Evolutionary conservation across 1,140 invertebrate species (phyloP).

Genomic region (Cylas formicarius): DNA sequence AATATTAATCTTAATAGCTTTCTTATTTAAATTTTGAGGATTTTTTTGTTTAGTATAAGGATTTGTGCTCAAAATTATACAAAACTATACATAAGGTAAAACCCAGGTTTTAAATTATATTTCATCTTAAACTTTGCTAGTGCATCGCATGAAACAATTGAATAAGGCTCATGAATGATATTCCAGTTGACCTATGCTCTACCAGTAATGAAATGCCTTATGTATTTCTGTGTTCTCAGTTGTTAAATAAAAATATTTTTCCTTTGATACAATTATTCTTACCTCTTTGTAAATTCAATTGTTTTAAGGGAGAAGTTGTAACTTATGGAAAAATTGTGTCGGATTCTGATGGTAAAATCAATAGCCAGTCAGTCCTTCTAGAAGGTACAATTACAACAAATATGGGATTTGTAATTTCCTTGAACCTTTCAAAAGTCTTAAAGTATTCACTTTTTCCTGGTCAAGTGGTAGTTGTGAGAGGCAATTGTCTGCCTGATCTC

Average conservation of each 20-base stretch:
- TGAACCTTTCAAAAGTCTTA: conserved; percentile 57
- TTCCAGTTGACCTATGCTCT: no score
- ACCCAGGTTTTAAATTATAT: no score
- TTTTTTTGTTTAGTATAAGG: no score
- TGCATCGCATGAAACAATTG: no score
- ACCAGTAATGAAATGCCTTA: not conserved
- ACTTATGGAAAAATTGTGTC: conserved; percentile 67
- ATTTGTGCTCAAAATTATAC: no score
- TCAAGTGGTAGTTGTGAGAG: conserved; percentile 70
- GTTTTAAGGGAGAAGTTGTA: conserved; percentile 43
- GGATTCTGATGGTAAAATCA: conserved; percentile 63
- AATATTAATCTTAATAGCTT: no score
- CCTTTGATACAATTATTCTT: conserved; percentile 10
- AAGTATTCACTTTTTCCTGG: conserved; percentile 77
- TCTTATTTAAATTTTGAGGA: no score
- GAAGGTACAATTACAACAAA: conserved; percentile 56
- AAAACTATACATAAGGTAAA: no score
- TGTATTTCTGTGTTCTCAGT: not conserved
- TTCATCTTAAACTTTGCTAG: no score
- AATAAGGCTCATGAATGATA: no score
- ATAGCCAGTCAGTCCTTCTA: conserved; percentile 58
- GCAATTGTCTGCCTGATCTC: conserved; percentile 36
- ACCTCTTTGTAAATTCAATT: conserved; percentile 1
- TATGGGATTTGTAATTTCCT: conserved; percentile 42
- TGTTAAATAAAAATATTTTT: not conserved